phyloP scores from a whole-genome alignment of 35 echinoderm and acorn worm genomes.

The Diadema setosum region DNA sequence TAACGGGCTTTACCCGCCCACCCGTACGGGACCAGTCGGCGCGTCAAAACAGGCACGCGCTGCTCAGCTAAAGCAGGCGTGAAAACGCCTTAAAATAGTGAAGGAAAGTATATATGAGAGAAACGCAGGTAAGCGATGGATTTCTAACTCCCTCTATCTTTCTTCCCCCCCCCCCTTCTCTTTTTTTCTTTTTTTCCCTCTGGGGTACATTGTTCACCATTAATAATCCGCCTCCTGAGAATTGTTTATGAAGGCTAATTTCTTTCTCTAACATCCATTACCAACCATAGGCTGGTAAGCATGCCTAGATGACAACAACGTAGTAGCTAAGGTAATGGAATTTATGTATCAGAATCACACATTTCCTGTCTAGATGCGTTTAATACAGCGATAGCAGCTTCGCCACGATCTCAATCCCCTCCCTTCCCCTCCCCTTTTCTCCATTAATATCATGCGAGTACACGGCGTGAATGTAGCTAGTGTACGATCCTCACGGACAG shows the following conservation, averaged over 20 bases:
- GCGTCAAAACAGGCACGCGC: background rate
- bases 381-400: no score
- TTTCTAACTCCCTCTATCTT: background rate
- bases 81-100: conserved; percentile 5
- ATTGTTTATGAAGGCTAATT: background rate
- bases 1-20: conserved; percentile 10
- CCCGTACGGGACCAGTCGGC: conserved; percentile 15
- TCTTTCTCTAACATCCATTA: background rate
- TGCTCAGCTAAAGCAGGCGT: background rate
- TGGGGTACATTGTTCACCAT: background rate
- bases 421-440: no score
- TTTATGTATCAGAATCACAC: background rate
- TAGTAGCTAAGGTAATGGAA: background rate
- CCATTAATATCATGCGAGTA: no score
- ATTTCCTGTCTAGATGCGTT: no score
- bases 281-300: no score
- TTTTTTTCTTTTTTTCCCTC: background rate
- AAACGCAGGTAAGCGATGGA: background rate
- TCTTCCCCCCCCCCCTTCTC: background rate
- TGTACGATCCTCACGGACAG: no score
- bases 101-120: background rate
- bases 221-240: background rate
- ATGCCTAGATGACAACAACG: background rate
- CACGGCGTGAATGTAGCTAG: no score
- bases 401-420: no score